A percentile compares a stretch with the other conserved stretches of the same genome.
These are phyloP conservation scores for Balanococcus diminutus DNA, from an alignment of 2,888 invertebrate species.

Conservation along the genomic window DNA sequence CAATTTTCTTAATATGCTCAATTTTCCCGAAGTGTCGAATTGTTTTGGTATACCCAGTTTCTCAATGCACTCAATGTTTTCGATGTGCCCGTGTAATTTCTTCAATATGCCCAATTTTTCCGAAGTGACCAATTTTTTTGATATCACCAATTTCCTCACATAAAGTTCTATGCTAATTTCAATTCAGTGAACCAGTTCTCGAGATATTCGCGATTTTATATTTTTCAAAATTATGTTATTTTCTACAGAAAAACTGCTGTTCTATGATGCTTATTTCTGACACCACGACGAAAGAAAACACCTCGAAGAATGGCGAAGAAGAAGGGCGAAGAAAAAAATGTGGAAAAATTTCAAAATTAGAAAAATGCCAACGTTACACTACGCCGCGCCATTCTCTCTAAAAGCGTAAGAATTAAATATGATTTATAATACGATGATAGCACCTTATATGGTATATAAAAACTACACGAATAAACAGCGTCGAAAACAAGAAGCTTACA, in stretches of 20 bases:
- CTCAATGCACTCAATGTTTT: too few species aligned
- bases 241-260: too few species aligned
- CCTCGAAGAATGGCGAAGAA: not conserved
- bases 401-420: conserved; percentile 27
- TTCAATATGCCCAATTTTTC: too few species aligned
- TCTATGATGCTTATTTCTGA: not conserved
- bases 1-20: too few species aligned
- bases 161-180: too few species aligned
- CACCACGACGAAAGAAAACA: not conserved
- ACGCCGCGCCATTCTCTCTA: not conserved
- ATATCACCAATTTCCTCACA: too few species aligned
- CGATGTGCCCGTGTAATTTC: too few species aligned
- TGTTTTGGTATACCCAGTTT: too few species aligned
- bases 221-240: not conserved
- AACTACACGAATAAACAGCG: conserved; percentile 31
- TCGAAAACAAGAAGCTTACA: conserved; percentile 19
- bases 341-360: conserved; percentile 8
- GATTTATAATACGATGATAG: conserved; percentile 6
- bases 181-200: too few species aligned
- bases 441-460: conserved; percentile 14
- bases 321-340: not conserved
- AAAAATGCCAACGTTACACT: not conserved
- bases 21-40: too few species aligned
- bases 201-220: too few species aligned
- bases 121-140: too few species aligned